A percentile compares a stretch with the other conserved stretches of the same genome.
Conservation (phyloP, 2,113 vertebrate species). For the Megaptera novaeangliae region DNA sequence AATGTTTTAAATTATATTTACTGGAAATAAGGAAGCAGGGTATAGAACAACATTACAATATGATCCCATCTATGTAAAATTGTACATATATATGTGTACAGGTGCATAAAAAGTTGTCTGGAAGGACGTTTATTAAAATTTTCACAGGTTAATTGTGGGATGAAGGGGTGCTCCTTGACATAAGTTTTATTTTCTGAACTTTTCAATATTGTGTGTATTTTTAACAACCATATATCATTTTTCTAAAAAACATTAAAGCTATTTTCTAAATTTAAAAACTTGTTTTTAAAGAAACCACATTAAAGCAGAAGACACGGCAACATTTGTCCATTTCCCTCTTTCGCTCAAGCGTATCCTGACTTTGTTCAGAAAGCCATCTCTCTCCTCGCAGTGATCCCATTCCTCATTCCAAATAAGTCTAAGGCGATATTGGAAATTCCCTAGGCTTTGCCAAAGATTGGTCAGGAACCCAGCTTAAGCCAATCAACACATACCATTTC, state of each 20-base stretch:
- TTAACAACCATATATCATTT: not conserved
- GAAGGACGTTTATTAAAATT: not conserved
- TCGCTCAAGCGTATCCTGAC: not conserved
- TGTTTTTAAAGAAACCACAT: not conserved
- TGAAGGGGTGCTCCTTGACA: too few relatives aligned
- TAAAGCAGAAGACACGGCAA: not conserved
- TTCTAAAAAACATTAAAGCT: not conserved
- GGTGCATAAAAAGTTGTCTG: not conserved
- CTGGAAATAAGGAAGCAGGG: not conserved
- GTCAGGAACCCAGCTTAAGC: not conserved
- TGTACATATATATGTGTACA: too few relatives aligned
- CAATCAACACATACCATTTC: not conserved
- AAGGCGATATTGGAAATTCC: not conserved
- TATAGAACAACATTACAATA: not conserved
- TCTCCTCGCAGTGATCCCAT: too few relatives aligned
- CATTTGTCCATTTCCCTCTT: not conserved
- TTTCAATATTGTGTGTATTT: not conserved
- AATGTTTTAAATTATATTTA: not conserved
- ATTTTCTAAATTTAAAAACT: not conserved
- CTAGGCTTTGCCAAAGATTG: not conserved
- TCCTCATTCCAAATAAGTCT: not conserved
- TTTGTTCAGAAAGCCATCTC: not conserved
- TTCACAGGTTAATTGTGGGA: not conserved
- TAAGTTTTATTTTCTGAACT: not conserved
- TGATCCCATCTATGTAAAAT: too few relatives aligned